Evolutionary conservation across 2,113 vertebrate genomes (phyloP), one percentile per base, ranked within the genome.

Genomic region (Poeciliopsis prolifica): DNA sequence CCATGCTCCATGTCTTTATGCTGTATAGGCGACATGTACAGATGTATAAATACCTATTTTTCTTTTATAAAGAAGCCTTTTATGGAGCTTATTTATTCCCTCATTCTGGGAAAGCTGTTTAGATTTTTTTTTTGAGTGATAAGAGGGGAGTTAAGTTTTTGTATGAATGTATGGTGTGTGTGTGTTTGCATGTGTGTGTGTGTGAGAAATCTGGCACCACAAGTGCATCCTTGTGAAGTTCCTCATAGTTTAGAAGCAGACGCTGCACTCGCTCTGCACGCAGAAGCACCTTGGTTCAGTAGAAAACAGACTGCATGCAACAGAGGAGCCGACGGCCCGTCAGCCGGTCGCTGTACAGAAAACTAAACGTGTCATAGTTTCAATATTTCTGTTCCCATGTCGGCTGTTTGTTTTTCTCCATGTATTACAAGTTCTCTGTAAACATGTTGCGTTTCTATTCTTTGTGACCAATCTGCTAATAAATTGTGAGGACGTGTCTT

Each of bases 51-150:
- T 89, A 90, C 92, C 77, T 92, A 88, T 90, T 92, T 93, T 94
- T 95, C 94, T 95, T 94, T 95, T 92, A 94, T 94, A 95, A 94
- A 95, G 94, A 95, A 95, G 93, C 87, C 92, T 92, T 94, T 93
- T 94, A 94, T 90, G 81, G 77, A 90, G 87, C 78, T 87, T 82
- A 90, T 87, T 91, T 90, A 90, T 87, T 94, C 92, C 92, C 92
- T 92, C 75, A 82, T 89, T 86, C 44, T 92, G 86, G 94, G 94
- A 86, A 86, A 31, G 30, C 30, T 31, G 30, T 31, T 31, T 31
- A 31, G 30, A 31, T 31, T 74, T 74, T 68, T 85, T 63, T 75
- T 80, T 81, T 81, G 37, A 73, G 61, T 61, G 48, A 72, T 0
- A 68, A 64, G 81, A 78, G 68, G 78, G 61, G 79, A 29, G 62